These are phyloP conservation scores for Mormyrus lacerda DNA, from an alignment of 2,113 vertebrate species.

Conservation along the genomic window DNA sequence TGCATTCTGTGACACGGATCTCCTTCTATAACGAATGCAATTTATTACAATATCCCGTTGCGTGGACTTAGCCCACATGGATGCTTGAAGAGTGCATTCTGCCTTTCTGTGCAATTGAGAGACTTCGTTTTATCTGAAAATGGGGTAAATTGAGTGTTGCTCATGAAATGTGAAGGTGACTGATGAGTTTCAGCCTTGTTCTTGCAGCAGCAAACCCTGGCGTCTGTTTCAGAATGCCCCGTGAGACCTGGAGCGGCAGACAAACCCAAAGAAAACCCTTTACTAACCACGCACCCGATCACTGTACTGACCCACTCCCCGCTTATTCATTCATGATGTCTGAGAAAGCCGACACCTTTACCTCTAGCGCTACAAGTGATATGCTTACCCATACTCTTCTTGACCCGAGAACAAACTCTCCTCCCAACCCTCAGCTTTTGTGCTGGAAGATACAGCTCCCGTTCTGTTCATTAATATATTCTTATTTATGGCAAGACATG, in stretches of 20 bases:
- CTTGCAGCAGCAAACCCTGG: neutral
- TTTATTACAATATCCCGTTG: neutral
- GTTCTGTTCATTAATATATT: neutral
- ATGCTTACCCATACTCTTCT: neutral
- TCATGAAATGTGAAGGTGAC: neutral
- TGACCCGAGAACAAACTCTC: neutral
- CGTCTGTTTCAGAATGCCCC: neutral
- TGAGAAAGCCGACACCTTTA: neutral
- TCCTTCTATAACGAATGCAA: neutral
- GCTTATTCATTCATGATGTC: neutral
- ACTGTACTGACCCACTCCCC: neutral
- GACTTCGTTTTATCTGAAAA: neutral
- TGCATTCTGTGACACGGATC: neutral
- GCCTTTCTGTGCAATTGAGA: neutral
- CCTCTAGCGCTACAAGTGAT: neutral
- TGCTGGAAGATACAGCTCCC: neutral
- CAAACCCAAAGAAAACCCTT: neutral
- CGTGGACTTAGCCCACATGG: neutral
- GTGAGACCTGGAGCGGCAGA: neutral
- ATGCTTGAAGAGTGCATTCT: neutral
- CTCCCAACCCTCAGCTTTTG: neutral
- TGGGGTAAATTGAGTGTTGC: neutral
- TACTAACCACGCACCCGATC: neutral
- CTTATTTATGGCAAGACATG: neutral
- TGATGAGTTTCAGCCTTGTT: neutral